These are phyloP conservation scores for Myrmophylax atrothorax DNA, from an alignment of 2,113 vertebrate species.

Conservation along the genomic window DNA sequence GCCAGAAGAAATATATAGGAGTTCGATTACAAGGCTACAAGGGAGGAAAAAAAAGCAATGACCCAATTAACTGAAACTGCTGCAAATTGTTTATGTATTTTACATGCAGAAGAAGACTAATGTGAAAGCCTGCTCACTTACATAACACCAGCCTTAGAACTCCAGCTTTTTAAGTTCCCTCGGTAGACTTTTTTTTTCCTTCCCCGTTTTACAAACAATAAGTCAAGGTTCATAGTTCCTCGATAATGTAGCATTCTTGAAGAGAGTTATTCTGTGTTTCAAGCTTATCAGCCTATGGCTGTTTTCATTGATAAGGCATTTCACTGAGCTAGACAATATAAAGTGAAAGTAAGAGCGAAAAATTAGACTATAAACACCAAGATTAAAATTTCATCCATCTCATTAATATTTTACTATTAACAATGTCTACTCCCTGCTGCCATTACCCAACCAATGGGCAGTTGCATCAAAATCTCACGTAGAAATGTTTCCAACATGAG, in stretches of 20 bases:
- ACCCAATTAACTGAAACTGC: not conserved
- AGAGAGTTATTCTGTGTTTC: not conserved
- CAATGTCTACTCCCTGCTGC: not conserved
- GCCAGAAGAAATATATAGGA: not conserved
- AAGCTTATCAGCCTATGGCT: not conserved
- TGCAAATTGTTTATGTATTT: not conserved
- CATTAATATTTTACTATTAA: conserved; percentile 23
- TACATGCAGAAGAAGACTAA: not conserved
- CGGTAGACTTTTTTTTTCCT: not conserved
- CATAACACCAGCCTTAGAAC: not conserved
- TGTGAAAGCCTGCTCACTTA: not conserved
- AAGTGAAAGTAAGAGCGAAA: not conserved
- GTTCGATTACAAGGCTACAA: not conserved
- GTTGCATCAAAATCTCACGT: not conserved
- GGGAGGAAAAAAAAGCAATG: not conserved
- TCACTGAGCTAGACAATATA: not conserved
- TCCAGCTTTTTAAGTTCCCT: not conserved
- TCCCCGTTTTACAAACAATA: not conserved
- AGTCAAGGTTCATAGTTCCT: not conserved
- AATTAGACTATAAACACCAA: not conserved
- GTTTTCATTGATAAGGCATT: not conserved
- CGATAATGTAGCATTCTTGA: not conserved
- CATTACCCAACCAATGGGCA: not conserved
- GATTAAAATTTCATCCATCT: conserved; percentile 13
- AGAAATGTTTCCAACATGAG: not conserved